A percentile compares a stretch with the other conserved stretches of the same genome.
These are phyloP conservation scores for Henricia sp. DNA, from an alignment of 53 echinoderm and acorn worm genomes.

Conservation along the genomic window DNA sequence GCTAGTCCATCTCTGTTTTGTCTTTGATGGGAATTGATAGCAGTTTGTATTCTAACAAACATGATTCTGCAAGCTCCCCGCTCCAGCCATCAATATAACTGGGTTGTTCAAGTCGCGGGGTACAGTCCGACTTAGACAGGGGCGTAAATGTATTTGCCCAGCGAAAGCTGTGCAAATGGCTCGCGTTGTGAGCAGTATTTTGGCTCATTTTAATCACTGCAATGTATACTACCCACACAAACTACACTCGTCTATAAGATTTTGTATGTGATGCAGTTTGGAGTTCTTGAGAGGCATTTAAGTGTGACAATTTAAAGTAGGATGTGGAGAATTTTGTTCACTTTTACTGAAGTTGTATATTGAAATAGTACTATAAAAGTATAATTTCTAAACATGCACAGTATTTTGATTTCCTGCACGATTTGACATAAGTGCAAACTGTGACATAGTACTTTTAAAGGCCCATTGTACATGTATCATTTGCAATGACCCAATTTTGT, in stretches of 20 bases:
- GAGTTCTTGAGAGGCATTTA: too few species aligned
- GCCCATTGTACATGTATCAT: too few species aligned
- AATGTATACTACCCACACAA: neutral
- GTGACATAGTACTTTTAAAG: too few species aligned
- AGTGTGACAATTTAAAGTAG: too few species aligned
- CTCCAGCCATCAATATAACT: conserved; percentile 40
- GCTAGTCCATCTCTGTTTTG: neutral
- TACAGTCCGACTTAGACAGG: conserved; percentile 8
- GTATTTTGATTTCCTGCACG: too few species aligned
- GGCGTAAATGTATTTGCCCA: conserved; percentile 57
- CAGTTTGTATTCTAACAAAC: conserved; percentile 33
- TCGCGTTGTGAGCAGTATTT: conserved; percentile 26
- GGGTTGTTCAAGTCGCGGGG: conserved; percentile 28
- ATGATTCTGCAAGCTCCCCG: conserved; percentile 27
- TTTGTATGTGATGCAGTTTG: neutral
- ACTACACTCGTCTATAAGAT: neutral
- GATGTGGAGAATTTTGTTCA: too few species aligned
- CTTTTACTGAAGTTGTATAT: too few species aligned
- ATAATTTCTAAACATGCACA: too few species aligned
- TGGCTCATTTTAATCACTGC: neutral
- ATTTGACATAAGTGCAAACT: too few species aligned
- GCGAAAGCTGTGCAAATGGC: conserved; percentile 63
- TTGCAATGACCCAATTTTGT: too few species aligned
- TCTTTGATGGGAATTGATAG: conserved; percentile 43
- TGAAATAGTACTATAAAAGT: too few species aligned